Evolutionary conservation across 2,797 vertebrate genomes (phyloP), one percentile per base, ranked within the genome.

Genomic region (Amniataba percoides): DNA sequence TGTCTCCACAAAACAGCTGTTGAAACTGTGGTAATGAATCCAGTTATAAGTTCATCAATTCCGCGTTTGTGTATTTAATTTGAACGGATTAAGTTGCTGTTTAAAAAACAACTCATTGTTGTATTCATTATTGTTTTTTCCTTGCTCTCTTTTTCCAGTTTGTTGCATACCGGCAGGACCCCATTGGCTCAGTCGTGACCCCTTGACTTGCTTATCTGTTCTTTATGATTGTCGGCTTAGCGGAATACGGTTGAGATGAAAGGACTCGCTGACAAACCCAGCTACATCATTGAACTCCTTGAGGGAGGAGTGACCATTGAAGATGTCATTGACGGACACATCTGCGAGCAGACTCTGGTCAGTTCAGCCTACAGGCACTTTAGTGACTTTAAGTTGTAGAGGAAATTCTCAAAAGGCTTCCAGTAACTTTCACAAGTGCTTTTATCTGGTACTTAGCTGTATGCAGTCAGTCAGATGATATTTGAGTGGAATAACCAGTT

Each of bases 211-310:
- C 85, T 88, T 96, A 95, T 96, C 95, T 96, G 96, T 97, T 92
- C 97, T 99, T 97, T 99, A 99, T 99, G 97, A 99, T 97, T 96
- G 96, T 97, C 95, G 96, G 97, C 94, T 97, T 97, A 96, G 96
- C 95, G 97, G 97, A 99, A 97, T 97, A 99, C 97, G 96, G 96
- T 96, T 98, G 96, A 99, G 96, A 99, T 99, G 98, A 99, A 99
- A 98, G 98, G 97, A 97, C 95, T 99, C 88, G 91, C 96, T 89
- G 97, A 99, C 92, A 97, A 97, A 97, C 96, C 96, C 93, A 97
- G 95, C 96, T 98, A 97, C 94, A 96, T 96, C 79, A 94, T 99
- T 94, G 97, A 98, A 93, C 95, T 99, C 87, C 96, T 99, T 94
- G 97, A 97, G 94, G 96, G 96, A 95, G 96, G 97, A 94, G 94